Evolutionary conservation across 2,888 invertebrate species (phyloP), one percentile per base, ranked within the genome.

Genomic region (Parnassius apollo): DNA sequence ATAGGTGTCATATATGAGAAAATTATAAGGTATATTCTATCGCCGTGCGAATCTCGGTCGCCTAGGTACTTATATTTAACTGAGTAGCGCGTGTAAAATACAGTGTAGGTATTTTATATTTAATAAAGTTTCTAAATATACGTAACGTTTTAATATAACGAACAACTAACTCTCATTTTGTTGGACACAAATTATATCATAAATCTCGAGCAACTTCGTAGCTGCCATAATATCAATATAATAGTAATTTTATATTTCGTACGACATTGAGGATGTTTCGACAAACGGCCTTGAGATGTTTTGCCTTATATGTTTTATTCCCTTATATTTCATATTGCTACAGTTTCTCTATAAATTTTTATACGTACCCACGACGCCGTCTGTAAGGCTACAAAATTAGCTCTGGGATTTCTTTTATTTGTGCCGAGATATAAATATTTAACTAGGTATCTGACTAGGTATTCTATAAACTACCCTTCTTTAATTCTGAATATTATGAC

Each of bases 381-480:
- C 62, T 50, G 54, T 58, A 59, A 62, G 50, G 62, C 62, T 52
- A 52, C 61, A 50, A 50, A 62, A 62, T 62, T 62, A 62, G 62
- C 62, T 59, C 58, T 50, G 58, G 54, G 62, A 62, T 55, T 55
- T 55, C 46, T 46, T 52, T 61, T 42, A 48, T n/a, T 18, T 13
- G 58, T 18, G 44, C 12, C 49, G 49, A 50, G 44, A 54, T 54
- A 59, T 59, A 62, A 62, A 62, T 62, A 59, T 59, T 58, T 62
- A 55, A 62, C 35, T 35, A 35, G 48, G 35, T 54, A 62, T 13
- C 35, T 46, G 44, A 48, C 50, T 56, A 56, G 49, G 25, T 51
- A 9, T 53, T 44, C 55, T 61, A 57, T 35, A 35, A 35, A 7
- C 35, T 35, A 35, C 35, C 7, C 7, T 35, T 35, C 35, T 35